Percentiles rank a stretch among this genome's conserved stretches.
phyloP scores from a whole-genome alignment of 2,888 invertebrate genomes.

The Platynereis dumerilii region DNA sequence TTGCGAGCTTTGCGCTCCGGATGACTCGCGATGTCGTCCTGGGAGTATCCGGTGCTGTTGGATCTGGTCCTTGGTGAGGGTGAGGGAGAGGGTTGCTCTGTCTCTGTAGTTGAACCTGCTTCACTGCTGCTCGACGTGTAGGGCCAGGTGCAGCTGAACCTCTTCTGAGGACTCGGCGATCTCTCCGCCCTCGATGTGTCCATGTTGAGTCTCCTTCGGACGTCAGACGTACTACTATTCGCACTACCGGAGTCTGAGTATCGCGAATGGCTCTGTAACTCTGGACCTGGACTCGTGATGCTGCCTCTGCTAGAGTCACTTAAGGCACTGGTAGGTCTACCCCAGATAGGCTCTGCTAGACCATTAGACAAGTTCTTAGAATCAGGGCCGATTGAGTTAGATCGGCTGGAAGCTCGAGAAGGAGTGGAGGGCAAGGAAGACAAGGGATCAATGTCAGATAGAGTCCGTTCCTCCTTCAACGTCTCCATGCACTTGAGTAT shows the following conservation, averaged over 20 bases:
- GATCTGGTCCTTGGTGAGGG: background rate
- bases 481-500: constrained; percentile 53
- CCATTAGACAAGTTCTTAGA: constrained; percentile 2
- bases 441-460: background rate
- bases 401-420: background rate
- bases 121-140: constrained; percentile 7
- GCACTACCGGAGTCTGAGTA: background rate
- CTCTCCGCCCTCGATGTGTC: background rate
- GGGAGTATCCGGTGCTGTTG: constrained; percentile 1
- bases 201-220: background rate
- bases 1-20: constrained; percentile 28
- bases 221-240: background rate
- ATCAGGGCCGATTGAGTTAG: constrained; percentile 6
- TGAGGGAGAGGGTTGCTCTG: background rate
- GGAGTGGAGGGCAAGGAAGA: background rate
- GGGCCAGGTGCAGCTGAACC: constrained; percentile 31
- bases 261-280: background rate
- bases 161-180: background rate
- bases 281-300: background rate
- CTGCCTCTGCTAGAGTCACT: background rate
- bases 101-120: background rate
- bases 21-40: constrained; percentile 30
- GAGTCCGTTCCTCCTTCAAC: background rate
- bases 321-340: background rate
- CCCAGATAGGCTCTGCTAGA: background rate